Conservation (phyloP, 2,113 vertebrate genomes). For the Lates calcarifer region DNA sequence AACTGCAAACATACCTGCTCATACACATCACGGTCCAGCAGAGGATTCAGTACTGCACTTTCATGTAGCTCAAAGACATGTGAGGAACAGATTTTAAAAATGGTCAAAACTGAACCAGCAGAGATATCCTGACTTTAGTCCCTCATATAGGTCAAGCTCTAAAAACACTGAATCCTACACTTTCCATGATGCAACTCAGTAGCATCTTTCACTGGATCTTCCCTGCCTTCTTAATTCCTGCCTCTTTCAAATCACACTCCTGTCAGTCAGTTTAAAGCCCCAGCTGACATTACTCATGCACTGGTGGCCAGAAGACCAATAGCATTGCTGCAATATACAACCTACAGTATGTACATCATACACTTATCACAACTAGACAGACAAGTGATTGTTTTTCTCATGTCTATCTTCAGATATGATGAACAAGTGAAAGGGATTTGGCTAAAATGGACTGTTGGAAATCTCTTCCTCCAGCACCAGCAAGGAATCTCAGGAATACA, state of each 20-base stretch:
- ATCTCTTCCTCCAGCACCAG: slow-evolving; percentile 26
- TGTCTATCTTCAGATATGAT: slow-evolving; percentile 72
- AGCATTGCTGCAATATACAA: neutral
- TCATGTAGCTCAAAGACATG: neutral
- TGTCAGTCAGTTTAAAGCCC: neutral
- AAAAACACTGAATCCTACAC: neutral
- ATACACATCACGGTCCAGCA: neutral
- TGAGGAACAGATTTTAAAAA: neutral
- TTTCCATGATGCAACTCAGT: neutral
- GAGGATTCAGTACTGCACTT: no score
- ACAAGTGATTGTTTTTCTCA: neutral
- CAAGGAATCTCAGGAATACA: slow-evolving; percentile 52
- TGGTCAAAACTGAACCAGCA: neutral
- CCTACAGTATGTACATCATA: neutral
- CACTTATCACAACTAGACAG: neutral
- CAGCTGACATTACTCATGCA: neutral
- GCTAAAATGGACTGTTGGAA: neutral
- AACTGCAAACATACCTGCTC: neutral
- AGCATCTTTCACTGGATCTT: neutral
- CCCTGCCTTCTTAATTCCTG: neutral
- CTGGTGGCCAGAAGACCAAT: neutral
- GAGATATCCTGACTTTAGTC: neutral
- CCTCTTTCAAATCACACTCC: neutral
- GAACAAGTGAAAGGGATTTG: slow-evolving; percentile 49
- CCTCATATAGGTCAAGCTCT: neutral